phyloP scores from a whole-genome alignment of 1,140 invertebrate genomes.

The Drosophila pandora region DNA sequence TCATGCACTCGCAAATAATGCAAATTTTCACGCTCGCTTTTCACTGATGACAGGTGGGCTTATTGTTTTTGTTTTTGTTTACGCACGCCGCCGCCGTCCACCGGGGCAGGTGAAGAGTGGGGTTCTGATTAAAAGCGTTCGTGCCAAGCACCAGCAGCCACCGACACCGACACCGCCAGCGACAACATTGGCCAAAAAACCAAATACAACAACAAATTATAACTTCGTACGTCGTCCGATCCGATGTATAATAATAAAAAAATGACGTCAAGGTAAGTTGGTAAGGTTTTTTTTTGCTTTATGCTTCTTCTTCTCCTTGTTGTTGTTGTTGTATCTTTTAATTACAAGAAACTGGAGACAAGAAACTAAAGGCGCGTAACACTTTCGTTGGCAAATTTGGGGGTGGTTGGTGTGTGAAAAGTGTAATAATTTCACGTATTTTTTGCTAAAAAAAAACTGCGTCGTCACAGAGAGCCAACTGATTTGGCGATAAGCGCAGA shows the following conservation, averaged over 20 bases:
- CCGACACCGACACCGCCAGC: conserved; percentile 20
- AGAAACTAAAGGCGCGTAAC: conserved; percentile 41
- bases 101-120: conserved; percentile 8
- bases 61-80: conserved; percentile 38
- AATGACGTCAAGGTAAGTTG: conserved; percentile 78
- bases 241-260: conserved; percentile 50
- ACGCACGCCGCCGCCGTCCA: conserved; percentile 51
- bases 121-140: conserved; percentile 67
- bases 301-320: neutral
- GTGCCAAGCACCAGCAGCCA: conserved; percentile 75
- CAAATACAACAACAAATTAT: conserved; percentile 21
- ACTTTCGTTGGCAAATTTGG: conserved; percentile 62
- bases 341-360: conserved; percentile 64
- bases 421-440: conserved; percentile 65
- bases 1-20: conserved; percentile 66
- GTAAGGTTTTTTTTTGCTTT: conserved; percentile 13
- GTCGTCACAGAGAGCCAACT: conserved; percentile 43
- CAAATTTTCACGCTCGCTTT: conserved; percentile 70
- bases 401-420: conserved; percentile 23
- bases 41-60: conserved; percentile 17
- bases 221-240: conserved; percentile 29
- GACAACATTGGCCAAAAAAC: neutral
- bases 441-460: conserved; percentile 41
- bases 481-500: conserved; percentile 73
- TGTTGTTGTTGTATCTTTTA: conserved; percentile 17